These are phyloP conservation scores for Pyralis farinalis DNA, from an alignment of 2,888 invertebrate genomes.

Conservation along the genomic window DNA sequence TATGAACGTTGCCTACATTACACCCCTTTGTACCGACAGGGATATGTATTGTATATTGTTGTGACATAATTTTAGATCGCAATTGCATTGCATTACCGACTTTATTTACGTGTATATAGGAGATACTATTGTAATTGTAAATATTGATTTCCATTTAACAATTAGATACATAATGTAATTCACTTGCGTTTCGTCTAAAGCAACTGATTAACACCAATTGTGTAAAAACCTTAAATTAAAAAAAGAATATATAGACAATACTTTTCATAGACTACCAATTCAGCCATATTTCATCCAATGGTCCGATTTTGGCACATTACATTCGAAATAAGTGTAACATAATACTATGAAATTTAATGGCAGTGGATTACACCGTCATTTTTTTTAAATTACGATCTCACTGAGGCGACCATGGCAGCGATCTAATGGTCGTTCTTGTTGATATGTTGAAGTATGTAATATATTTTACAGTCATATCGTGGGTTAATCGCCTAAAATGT, in stretches of 20 bases:
- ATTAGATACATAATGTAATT: slow-evolving; percentile 5
- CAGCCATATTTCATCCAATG: slow-evolving; percentile 49
- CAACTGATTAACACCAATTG: slow-evolving; percentile 1
- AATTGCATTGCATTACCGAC: slow-evolving; percentile 14
- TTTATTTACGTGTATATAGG: neutral
- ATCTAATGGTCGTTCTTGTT: no score
- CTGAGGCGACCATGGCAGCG: neutral
- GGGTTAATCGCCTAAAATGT: no score
- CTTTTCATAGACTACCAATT: slow-evolving; percentile 38
- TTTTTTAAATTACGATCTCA: neutral
- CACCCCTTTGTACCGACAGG: slow-evolving; percentile 63
- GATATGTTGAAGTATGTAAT: no score
- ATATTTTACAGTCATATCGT: no score
- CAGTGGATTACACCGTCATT: slow-evolving; percentile 24
- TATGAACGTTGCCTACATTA: slow-evolving; percentile 42
- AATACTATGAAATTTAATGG: slow-evolving; percentile 49
- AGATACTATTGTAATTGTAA: slow-evolving; percentile 2
- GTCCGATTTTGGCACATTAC: slow-evolving; percentile 74
- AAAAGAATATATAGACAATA: slow-evolving; percentile 21
- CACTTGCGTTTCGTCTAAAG: slow-evolving; percentile 18
- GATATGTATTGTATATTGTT: slow-evolving; percentile 52
- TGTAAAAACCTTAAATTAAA: slow-evolving; percentile 2
- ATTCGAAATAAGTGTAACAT: slow-evolving; percentile 52
- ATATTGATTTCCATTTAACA: neutral
- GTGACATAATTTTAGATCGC: slow-evolving; percentile 33